phyloP scores from a whole-genome alignment of 1,140 invertebrate species.

The Micrasema minimum region DNA sequence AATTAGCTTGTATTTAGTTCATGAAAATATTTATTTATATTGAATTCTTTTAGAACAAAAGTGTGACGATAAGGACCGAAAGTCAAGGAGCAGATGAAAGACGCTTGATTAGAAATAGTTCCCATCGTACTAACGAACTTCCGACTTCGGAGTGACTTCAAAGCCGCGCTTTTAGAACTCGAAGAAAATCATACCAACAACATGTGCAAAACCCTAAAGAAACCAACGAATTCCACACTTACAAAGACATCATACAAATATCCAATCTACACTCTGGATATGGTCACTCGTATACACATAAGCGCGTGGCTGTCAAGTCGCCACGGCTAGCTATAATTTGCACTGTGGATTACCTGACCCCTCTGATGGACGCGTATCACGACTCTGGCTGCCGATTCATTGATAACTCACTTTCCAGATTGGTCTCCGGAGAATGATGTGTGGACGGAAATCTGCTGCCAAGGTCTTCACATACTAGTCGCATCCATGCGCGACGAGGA shows the following conservation, averaged over 20 bases:
- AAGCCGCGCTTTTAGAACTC: conserved; percentile 58
- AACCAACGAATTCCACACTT: conserved; percentile 61
- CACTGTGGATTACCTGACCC: conserved; percentile 66
- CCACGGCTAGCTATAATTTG: conserved; percentile 55
- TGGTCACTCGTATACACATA: conserved; percentile 67
- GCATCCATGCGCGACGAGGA: too few relatives aligned
- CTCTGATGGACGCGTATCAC: conserved; percentile 70
- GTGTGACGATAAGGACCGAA: conserved; percentile 74
- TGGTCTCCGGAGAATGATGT: conserved; percentile 65
- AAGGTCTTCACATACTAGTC: too few relatives aligned
- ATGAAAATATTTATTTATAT: background rate
- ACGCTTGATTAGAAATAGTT: conserved; percentile 81
- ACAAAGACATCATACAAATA: conserved; percentile 70
- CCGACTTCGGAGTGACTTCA: conserved; percentile 77
- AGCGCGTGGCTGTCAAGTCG: conserved; percentile 71
- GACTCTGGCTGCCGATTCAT: too few relatives aligned
- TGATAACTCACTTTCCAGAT: too few relatives aligned
- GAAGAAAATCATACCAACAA: conserved; percentile 58
- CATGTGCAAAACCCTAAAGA: background rate
- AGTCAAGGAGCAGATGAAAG: conserved; percentile 77
- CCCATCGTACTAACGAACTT: conserved; percentile 77
- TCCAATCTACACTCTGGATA: conserved; percentile 72
- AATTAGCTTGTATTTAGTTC: background rate
- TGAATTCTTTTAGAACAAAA: conserved; percentile 66
- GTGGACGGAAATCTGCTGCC: conserved; percentile 67